These are phyloP conservation scores for Yponomeuta malinellus DNA, from an alignment of 2,888 invertebrate genomes.

Conservation along the genomic window DNA sequence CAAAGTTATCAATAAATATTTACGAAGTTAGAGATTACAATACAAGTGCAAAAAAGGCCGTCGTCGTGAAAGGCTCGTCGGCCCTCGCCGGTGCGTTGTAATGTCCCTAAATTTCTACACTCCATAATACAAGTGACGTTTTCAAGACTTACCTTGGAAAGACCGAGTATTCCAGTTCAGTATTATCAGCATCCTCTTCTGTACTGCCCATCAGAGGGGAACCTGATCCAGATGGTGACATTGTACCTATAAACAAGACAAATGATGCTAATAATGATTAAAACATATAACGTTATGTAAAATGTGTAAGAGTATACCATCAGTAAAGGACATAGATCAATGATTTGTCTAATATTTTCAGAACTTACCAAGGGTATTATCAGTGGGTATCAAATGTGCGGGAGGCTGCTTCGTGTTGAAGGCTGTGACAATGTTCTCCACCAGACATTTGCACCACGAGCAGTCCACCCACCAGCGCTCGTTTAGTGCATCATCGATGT, in stretches of 20 bases:
- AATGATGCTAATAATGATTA: background rate
- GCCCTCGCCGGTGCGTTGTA: no score
- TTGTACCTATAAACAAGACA: slow-evolving; percentile 48
- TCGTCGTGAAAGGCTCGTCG: no score
- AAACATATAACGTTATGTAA: background rate
- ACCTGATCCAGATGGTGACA: slow-evolving; percentile 71
- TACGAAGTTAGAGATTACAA: no score
- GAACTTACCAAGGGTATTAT: slow-evolving; percentile 59
- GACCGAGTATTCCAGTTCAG: slow-evolving; percentile 70
- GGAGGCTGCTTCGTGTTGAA: slow-evolving; percentile 88
- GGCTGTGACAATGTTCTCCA: slow-evolving; percentile 92
- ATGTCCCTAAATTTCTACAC: no score
- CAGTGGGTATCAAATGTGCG: slow-evolving; percentile 79
- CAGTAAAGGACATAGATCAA: no score
- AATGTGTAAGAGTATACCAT: no score
- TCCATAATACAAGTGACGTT: no score
- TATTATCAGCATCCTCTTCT: slow-evolving; percentile 76
- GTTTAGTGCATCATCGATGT: slow-evolving; percentile 95
- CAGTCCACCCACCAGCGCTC: slow-evolving; percentile 97
- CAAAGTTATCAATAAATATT: no score
- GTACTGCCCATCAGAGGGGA: slow-evolving; percentile 70
- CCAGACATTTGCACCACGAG: slow-evolving; percentile 91
- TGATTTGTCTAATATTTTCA: no score
- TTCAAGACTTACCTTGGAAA: slow-evolving; percentile 52
- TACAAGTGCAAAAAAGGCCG: no score